phyloP scores from a whole-genome alignment of 2,888 invertebrate genomes.

The Oxystoma pomonae region DNA sequence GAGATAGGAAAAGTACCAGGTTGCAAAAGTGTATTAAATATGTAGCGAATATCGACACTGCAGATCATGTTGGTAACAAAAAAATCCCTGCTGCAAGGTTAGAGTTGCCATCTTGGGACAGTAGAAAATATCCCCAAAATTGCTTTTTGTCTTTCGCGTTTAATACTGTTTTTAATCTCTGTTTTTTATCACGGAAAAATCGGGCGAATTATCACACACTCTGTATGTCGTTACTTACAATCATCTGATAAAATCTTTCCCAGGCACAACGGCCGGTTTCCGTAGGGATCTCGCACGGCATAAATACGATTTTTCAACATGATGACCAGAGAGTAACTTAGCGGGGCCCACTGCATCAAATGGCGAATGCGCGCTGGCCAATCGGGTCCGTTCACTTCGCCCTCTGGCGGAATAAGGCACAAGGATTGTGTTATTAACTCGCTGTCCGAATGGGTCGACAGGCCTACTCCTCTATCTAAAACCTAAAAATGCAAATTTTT shows the following conservation, averaged over 20 bases:
- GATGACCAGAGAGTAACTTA: slow-evolving; percentile 94
- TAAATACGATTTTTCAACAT: slow-evolving; percentile 93
- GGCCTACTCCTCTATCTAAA: slow-evolving; percentile 86
- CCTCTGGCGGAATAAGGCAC: slow-evolving; percentile 86
- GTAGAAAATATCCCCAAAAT: no score
- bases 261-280: slow-evolving; percentile 94
- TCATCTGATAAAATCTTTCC: slow-evolving; percentile 69
- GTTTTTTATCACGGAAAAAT: no score
- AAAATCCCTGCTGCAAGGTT: no score
- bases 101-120: no score
- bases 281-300: slow-evolving; percentile 94
- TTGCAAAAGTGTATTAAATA: no score
- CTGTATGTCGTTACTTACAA: background rate
- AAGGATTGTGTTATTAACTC: slow-evolving; percentile 96
- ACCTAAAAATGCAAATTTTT: no score
- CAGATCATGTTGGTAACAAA: no score
- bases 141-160: no score
- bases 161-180: no score
- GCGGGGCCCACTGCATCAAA: slow-evolving; percentile 86
- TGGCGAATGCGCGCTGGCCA: slow-evolving; percentile 92
- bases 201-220: no score
- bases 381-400: slow-evolving; percentile 82
- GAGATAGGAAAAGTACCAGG: no score
- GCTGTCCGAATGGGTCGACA: slow-evolving; percentile 95
- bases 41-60: no score